Base-by-base conservation (phyloP, 2,888 invertebrate genomes). In the Chaitophorus viminalis region DNA sequence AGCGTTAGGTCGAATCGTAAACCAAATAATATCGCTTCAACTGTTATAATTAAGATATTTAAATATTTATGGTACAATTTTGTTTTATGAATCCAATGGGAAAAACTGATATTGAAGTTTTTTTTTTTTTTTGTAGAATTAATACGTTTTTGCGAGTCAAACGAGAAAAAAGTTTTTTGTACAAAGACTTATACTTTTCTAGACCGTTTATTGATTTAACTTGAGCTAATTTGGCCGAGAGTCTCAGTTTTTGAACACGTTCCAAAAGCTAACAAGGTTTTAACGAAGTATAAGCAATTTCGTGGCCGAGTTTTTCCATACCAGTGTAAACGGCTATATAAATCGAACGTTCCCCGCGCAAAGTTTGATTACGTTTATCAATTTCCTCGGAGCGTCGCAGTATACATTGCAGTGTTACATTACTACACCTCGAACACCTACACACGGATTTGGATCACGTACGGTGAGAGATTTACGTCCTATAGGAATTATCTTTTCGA, bases 201-300 rank as follows among this genome's bases (percentile, higher is more conserved):
- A 11, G 77, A 84, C 76, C 77, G 25, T 39, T 36, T 85, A 85
- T 85, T n/a, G 85, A 85, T 85, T 85, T 77, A 52, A 77, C 68
- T 85, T 9, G 70, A 52, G 33, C 70, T 85, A 83, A 83, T 85
- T 85, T 70, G 77, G 77, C 68, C 68, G 46, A 46, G 46, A 39
- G 84, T 82, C 65, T 65, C 39, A 9, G 68, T 70, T 18, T 77
- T 85, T 85, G 85, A 68, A 70, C 77, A 70, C 52, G n/a, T 77
- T 25, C 77, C 77, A 85, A 77, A 68, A 33, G 18, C 68, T 36
- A 70, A 39, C 75, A 31, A 74, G 75, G 75, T 75, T 65, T 75
- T 39, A 83, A 75, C 60, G 21, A 29, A 65, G 60, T 70, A 29
- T n/a, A 65, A 70, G 75, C 65, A 75, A 75, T 83, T 65, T 65